Evolutionary conservation across 1,140 invertebrate species (phyloP).

Genomic region (Drosophila subobscura): DNA sequence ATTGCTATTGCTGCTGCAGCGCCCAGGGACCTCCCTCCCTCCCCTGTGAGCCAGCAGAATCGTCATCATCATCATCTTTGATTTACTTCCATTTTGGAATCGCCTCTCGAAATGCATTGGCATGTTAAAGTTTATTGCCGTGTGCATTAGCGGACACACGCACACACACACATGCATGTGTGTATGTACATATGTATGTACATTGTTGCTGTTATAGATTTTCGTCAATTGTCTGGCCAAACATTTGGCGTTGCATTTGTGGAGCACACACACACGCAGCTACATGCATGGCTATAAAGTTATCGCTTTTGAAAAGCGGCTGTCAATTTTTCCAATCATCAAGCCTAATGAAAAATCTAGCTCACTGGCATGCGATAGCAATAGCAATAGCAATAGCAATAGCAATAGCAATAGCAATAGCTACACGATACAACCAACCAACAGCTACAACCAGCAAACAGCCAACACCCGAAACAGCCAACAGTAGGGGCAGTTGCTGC

Average conservation of each 20-base stretch:
- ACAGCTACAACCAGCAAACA: slow-evolving; percentile 11
- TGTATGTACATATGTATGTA: too few relatives aligned
- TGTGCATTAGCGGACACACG: slow-evolving; percentile 1
- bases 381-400: slow-evolving; percentile 9
- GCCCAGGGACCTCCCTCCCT: too few relatives aligned
- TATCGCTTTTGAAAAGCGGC: slow-evolving; percentile 69
- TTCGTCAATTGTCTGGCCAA: slow-evolving; percentile 65
- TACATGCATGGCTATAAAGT: slow-evolving; percentile 50
- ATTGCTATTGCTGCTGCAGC: too few relatives aligned
- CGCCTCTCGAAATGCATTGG: slow-evolving; percentile 33
- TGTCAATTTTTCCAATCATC: slow-evolving; percentile 81
- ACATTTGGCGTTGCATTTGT: slow-evolving; percentile 40
- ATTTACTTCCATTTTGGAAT: slow-evolving; percentile 27
- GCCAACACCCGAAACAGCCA: neutral
- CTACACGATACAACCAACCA: neutral
- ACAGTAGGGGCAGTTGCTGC: neutral
- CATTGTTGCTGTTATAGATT: slow-evolving; percentile 45
- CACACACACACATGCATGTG: too few relatives aligned
- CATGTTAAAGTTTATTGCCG: slow-evolving; percentile 43
- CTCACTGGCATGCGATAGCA: slow-evolving; percentile 29
- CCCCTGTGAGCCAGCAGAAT: neutral
- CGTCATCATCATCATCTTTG: neutral
- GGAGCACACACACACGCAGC: slow-evolving; percentile 19
- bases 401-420: slow-evolving; percentile 5
- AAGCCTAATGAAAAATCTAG: slow-evolving; percentile 76